Evolutionary conservation across 2,888 invertebrate species (phyloP), one percentile per base, ranked within the genome.

Genomic region (Napeogenes inachia): DNA sequence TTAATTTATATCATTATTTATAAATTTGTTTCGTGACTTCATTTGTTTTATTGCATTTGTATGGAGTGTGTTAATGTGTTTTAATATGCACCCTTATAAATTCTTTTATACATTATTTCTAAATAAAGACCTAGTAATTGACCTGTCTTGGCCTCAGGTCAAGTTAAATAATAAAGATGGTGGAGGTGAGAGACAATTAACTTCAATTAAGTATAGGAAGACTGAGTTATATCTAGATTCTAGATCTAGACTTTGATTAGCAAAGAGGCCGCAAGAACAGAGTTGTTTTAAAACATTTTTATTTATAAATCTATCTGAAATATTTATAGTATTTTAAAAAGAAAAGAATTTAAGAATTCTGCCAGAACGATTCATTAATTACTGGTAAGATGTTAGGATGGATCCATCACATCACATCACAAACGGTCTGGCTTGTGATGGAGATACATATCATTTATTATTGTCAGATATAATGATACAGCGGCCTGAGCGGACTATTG

Each of bases 401-500:
- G 73, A 74, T 75, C 73, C 74, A 74, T 75, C 75, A 73, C 70
- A 67, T 69, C 65, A 71, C 66, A 70, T 72, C 71, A 73, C 64
- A 70, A 65, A 64, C 65, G 70, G 72, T 74, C 75, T 35, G 35
- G 35, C 4, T 75, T 74, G 73, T 72, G 66, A 74, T 75, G 75
- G 72, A 73, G 77, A 80, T 81, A 69, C 71, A 70, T 71, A 75
- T 78, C 82, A 84, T 84, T 84, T 77, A 77, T 84, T 80, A 84
- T 76, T 80, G 83, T 84, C 84, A 83, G 79, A 78, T 79, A 77
- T 82, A 81, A 83, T 81, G 82, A 82, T 81, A 77, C 75, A 70
- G 71, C 71, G 70, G 74, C 72, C 71, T 76, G 75, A 75, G 71
- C 66, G 70, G 68, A 66, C 61, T 64, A 70, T 72, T 71, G 72